phyloP scores from a whole-genome alignment of 2,797 vertebrate species.

The Melanotaenia nigrans region DNA sequence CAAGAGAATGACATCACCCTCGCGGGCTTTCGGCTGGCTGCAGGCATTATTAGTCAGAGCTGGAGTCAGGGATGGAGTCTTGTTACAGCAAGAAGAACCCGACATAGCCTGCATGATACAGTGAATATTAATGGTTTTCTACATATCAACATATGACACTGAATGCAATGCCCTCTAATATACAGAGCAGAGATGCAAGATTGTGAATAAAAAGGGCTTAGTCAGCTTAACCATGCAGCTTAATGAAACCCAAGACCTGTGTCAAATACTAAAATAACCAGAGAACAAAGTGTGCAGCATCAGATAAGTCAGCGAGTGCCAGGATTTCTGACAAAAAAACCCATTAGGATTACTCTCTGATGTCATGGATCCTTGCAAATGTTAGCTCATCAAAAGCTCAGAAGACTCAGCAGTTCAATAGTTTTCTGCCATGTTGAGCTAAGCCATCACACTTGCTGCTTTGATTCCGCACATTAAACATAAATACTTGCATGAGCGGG shows the following conservation, averaged over 20 bases:
- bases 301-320: slow-evolving; percentile 66
- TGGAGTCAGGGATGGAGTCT: slow-evolving; percentile 20
- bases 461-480: slow-evolving; percentile 72
- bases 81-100: slow-evolving; percentile 46
- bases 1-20: slow-evolving; percentile 65
- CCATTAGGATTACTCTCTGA: slow-evolving; percentile 72
- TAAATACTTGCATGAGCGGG: slow-evolving; percentile 47
- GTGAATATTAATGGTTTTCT: slow-evolving; percentile 23
- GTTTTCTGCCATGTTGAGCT: slow-evolving; percentile 65
- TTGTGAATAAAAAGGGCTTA: slow-evolving; percentile 66
- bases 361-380: slow-evolving; percentile 72
- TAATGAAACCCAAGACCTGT: slow-evolving; percentile 70
- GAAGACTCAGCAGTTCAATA: slow-evolving; percentile 60
- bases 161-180: slow-evolving; percentile 31
- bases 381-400: slow-evolving; percentile 72
- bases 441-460: slow-evolving; percentile 59
- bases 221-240: slow-evolving; percentile 68
- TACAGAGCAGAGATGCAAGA: slow-evolving; percentile 46
- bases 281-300: slow-evolving; percentile 73
- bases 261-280: slow-evolving; percentile 73
- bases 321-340: slow-evolving; percentile 54
- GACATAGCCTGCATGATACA: slow-evolving; percentile 7
- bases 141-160: background rate
- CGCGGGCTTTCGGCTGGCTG: slow-evolving; percentile 6
- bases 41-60: slow-evolving; percentile 45